Conservation (phyloP, 1,140 invertebrate genomes). For the Stegodyphus dumicola region DNA sequence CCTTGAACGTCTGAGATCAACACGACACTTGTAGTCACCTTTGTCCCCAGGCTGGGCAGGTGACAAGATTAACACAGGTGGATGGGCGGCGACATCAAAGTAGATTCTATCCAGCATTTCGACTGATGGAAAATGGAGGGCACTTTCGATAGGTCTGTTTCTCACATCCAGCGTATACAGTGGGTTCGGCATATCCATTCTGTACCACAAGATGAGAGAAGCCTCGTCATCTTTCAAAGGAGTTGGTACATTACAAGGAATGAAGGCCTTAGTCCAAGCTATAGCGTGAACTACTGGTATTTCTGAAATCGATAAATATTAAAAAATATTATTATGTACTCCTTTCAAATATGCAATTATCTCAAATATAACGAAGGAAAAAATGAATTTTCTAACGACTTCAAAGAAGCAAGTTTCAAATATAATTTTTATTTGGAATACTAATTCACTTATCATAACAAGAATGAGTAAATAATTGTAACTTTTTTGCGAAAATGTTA, state of each 20-base stretch:
- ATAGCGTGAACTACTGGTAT: slow-evolving; percentile 71
- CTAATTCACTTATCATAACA: too few species aligned
- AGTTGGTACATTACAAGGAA: slow-evolving; percentile 84
- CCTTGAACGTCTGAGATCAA: slow-evolving; percentile 89
- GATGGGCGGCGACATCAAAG: slow-evolving; percentile 62
- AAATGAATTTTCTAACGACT: too few species aligned
- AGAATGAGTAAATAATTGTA: too few species aligned
- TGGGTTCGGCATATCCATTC: slow-evolving; percentile 70
- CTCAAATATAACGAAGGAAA: too few species aligned
- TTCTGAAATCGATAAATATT: neutral
- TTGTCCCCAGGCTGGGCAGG: slow-evolving; percentile 82
- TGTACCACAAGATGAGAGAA: slow-evolving; percentile 87
- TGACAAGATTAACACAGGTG: slow-evolving; percentile 82
- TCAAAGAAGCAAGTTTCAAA: too few species aligned
- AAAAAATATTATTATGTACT: neutral
- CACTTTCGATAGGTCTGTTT: slow-evolving; percentile 32
- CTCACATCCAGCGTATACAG: slow-evolving; percentile 64
- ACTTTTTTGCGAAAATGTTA: too few species aligned
- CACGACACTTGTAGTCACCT: slow-evolving; percentile 87
- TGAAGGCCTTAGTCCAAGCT: slow-evolving; percentile 77
- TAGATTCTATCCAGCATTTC: slow-evolving; percentile 44
- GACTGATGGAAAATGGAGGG: slow-evolving; percentile 45
- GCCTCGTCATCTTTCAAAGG: slow-evolving; percentile 77
- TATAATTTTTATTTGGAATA: too few species aligned
- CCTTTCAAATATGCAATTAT: too few species aligned